Evolutionary conservation across 2,797 vertebrate genomes (phyloP), one percentile per base, ranked within the genome.

Genomic region (Antennarius maculatus): DNA sequence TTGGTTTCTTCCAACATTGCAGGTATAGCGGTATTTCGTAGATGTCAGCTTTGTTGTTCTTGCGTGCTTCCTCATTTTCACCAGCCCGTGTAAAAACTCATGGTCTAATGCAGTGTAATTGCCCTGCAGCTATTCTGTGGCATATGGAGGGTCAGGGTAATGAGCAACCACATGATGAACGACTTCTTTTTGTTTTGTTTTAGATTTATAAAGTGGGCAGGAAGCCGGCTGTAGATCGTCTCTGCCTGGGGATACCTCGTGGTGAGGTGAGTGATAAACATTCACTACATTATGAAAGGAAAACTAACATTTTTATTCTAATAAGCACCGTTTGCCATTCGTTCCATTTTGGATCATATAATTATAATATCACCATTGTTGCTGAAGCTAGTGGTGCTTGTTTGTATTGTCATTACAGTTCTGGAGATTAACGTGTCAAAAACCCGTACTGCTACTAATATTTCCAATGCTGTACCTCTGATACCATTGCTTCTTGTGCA

Each of bases 221-320:
- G 82, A 93, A 89, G 69, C 95, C 95, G 0, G 96, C 95, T 0
- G 95, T 97, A 29, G 92, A 97, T 77, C 89, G 92, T 45, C 92
- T 97, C 54, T 97, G 96, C 16, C 86, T 98, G 39, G 95, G 96
- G 65, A 93, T 97, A 45, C 95, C 95, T 3, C 93, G 93, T 0
- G 94, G 96, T 0, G 96, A 97, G 93, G 96, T 97, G 76, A 92
- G 86, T 48, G 6, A 5, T 0, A 43, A 59, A 6, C 39, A n/a
- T 16, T 42, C 9, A 23, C 16, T 18, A 5, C 6, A 58, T 23
- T 23, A 15, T 4, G 17, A 15, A 45, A 5, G 46, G 6, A 68
- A 54, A 34, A 69, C 18, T 46, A 6, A 31, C 18, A n/a, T 31
- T 42, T 58, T n/a, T 34, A 6, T 51, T 64, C 18, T 66, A 1